Percentiles rank a stretch among this genome's conserved stretches.
Conservation (phyloP, 2,797 vertebrate genomes). For the Taeniopygia guttata region DNA sequence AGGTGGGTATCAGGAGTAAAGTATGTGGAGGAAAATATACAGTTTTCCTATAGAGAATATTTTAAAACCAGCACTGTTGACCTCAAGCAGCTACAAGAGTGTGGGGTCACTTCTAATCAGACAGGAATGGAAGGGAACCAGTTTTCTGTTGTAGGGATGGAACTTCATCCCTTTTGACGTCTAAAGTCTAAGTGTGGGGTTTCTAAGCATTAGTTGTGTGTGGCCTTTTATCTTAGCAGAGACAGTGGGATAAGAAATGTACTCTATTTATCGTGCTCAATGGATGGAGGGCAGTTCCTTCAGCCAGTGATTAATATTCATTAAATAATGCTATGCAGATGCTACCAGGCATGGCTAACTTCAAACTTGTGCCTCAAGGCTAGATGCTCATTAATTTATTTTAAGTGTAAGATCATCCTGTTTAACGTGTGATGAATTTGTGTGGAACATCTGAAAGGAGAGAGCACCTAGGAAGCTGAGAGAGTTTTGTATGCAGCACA, state of each 20-base stretch:
- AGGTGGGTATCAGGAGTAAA: background rate
- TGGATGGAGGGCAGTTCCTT: background rate
- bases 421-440: background rate
- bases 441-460: background rate
- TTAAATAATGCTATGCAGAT: background rate
- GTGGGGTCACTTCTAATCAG: background rate
- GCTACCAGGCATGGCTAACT: background rate
- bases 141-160: background rate
- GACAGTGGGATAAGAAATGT: background rate
- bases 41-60: background rate
- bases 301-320: background rate
- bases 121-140: background rate
- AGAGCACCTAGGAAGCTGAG: background rate
- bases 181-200: background rate
- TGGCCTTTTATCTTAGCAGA: background rate
- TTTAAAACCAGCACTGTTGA: background rate
- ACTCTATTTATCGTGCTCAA: background rate
- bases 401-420: background rate
- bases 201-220: background rate
- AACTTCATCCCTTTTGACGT: background rate
- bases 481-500: background rate
- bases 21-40: background rate
- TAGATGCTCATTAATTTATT: background rate
- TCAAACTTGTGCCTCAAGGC: background rate
- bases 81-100: background rate